Base-by-base conservation (phyloP, 2,113 vertebrate genomes). In the Holacanthus passer region DNA sequence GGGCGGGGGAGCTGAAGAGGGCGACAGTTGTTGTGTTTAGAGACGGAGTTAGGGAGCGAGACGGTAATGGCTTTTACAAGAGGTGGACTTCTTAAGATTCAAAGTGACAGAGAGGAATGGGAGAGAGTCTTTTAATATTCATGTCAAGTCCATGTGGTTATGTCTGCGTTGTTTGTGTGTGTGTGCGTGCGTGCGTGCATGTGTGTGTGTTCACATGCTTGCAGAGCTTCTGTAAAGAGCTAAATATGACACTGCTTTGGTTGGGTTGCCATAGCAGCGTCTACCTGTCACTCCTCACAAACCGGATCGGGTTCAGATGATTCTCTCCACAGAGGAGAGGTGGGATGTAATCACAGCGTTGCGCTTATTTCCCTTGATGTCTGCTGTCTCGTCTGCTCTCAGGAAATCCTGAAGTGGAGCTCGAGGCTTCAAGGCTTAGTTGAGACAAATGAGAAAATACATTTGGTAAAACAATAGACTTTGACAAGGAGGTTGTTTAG, bases 261-360 rank as follows among this genome's bases (percentile, higher is more conserved):
- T 88, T 87, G 41, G 67, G 94, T 95, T 95, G 88, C 93, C 91
- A 95, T 95, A 83, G 93, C 92, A 94, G 88, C 93, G 7, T 81
- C 83, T 92, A 93, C 93, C 90, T 94, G 92, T 94, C 92, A 94
- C 88, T 88, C 84, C 75, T 88, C 76, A 52, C 86, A 88, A 84
- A 85, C 75, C 58, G 41, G 90, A 92, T 89, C 27, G 52, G 71
- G 86, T 87, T 91, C 83, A 90, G 79, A 90, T 90, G 70, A 88
- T 89, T 86, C 71, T 89, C 82, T 88, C 73, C 64, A 35, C 73
- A 81, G 87, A 87, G 82, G 86, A 77, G 80, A 91, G 75, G 77
- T 82, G 90, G 86, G 86, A 89, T 88, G 86, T 69, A 89, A 89
- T 89, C 87, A 89, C 84, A 73, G 68, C 43, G 22, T 48, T 59